Percentiles rank a stretch among this genome's conserved stretches.
Evolutionary conservation across 2,888 invertebrate species (phyloP).

Genomic region (Cantharis nigra): DNA sequence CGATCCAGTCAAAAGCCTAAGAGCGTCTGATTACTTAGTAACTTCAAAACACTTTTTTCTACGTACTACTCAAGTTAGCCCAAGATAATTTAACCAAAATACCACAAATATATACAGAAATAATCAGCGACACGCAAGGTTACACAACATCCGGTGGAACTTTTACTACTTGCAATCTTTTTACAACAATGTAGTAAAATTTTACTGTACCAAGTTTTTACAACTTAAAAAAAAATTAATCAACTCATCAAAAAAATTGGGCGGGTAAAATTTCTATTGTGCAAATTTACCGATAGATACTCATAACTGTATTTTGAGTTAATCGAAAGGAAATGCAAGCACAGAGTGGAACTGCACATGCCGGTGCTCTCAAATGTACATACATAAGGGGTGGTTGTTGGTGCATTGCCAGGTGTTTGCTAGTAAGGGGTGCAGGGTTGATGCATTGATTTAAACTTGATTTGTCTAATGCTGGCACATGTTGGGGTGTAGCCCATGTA

Average conservation of each 20-base stretch:
- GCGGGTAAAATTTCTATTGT: neutral
- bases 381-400: constrained; percentile 28
- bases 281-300: neutral
- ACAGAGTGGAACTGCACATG: constrained; percentile 19
- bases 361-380: constrained; percentile 1
- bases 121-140: neutral
- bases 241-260: neutral
- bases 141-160: neutral
- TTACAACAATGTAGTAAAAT: neutral
- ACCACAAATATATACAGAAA: neutral
- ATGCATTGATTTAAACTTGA: constrained; percentile 32
- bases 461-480: constrained; percentile 32
- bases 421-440: constrained; percentile 25
- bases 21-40: too few species aligned
- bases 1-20: too few species aligned
- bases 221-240: neutral
- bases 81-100: neutral
- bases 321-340: neutral
- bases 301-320: neutral
- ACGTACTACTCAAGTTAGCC: too few species aligned
- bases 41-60: too few species aligned
- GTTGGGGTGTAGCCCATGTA: constrained; percentile 29
- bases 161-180: neutral
- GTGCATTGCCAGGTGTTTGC: constrained; percentile 32
- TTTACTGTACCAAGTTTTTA: neutral